Evolutionary conservation across 2,113 vertebrate species (phyloP), one percentile per base, ranked within the genome.

Genomic region (Ctenomys sociabilis): DNA sequence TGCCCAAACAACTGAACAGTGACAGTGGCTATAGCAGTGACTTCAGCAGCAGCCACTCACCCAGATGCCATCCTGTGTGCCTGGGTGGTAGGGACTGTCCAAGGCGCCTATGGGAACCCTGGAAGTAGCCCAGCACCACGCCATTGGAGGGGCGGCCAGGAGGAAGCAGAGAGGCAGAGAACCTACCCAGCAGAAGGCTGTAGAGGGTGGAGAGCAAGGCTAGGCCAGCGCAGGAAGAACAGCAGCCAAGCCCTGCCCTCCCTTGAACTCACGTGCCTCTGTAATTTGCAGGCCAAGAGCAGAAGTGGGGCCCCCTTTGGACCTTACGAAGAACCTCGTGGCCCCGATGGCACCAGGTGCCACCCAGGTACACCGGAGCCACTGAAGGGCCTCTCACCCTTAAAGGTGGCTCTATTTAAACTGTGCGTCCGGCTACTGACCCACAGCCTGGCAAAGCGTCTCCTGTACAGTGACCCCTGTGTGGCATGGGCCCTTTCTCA

Each of bases 1-100:
- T 21, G 22, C 4, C 32, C 54, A 70, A 49, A 12, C 13, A 35
- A 0, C 49, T 68, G 66, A 32, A 5, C 32, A 91, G 12, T n/a
- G 70, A 61, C 22, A 64, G 32, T 13, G 30, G 49, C 35, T 35
- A 35, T 32, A 28, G 24, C 28, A 32, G 57, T 13, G 30, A 14
- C 11, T 26, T 3, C 35, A 37, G 7, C 0, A 2, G 14, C 37
- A 14, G 10, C 14, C 24, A 7, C 0, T 24, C 32, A 0, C 3
- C 2, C 0, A 7, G 28, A 5, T 1, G 22, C 75, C 3, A 22
- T 16, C 5, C n/a, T 13, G 73, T 28, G 13, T 16, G 7, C 45
- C 32, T 24, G 7, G 24, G 35, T 0, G 26, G 13, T 10, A 32
- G 35, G 7, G 0, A 1, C 10, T 52, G 12, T 52, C 13, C 30